Percentiles rank a stretch among this genome's conserved stretches.
phyloP scores from a whole-genome alignment of 2,113 vertebrate genomes.

The Xiphophorus maculatus region DNA sequence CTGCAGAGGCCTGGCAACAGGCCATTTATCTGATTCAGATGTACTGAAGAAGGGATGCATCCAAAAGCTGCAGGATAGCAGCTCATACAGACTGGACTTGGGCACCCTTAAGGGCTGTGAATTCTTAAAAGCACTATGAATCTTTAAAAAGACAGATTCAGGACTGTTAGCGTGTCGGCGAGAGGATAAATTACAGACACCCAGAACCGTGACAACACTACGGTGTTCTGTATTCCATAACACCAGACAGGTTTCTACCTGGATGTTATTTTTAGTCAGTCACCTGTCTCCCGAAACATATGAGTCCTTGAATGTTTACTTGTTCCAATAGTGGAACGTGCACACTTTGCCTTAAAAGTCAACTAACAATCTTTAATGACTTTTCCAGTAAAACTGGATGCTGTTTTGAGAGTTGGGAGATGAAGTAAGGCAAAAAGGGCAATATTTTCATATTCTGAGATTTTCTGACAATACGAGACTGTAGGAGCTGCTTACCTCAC shows the following conservation, averaged over 20 bases:
- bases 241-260: constrained; percentile 45
- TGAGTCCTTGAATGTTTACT: constrained; percentile 55
- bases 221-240: constrained; percentile 30
- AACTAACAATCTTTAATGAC: constrained; percentile 65
- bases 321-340: constrained; percentile 61
- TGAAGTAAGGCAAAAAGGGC: constrained; percentile 52
- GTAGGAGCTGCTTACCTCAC: constrained; percentile 58
- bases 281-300: constrained; percentile 54
- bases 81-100: not conserved
- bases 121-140: too few species aligned
- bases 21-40: too few species aligned
- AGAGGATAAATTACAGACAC: not conserved
- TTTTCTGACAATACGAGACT: constrained; percentile 43
- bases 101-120: not conserved
- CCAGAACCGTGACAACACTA: not conserved
- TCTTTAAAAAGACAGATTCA: not conserved
- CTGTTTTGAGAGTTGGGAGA: constrained; percentile 54
- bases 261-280: constrained; percentile 41
- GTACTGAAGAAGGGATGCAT: not conserved
- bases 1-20: too few species aligned
- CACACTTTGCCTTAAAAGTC: constrained; percentile 58
- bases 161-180: constrained; percentile 15
- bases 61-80: not conserved
- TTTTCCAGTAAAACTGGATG: constrained; percentile 59
- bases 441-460: constrained; percentile 62